Conservation (phyloP, 2,113 vertebrate species). For the Vireo altiloquus region DNA sequence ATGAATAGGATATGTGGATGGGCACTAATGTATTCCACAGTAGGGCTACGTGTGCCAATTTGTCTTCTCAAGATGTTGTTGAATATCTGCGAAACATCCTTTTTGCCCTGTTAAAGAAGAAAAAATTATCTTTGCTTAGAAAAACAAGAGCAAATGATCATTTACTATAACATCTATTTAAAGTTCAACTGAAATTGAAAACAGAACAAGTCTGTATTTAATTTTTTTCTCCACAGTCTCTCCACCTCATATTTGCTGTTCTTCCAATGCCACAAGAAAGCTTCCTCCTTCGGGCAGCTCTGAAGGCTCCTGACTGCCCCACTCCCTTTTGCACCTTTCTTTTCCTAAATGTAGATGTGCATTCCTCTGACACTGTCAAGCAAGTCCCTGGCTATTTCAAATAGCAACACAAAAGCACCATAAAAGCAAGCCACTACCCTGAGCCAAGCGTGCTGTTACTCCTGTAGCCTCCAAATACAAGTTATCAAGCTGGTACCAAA, state of each 20-base stretch:
- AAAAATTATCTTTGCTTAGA: not conserved
- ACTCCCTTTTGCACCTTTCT: not conserved
- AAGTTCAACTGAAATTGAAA: not conserved
- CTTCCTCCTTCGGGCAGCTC: rapidly evolving
- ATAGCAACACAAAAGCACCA: not conserved
- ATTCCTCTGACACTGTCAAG: not conserved
- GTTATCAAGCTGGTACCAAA: not conserved
- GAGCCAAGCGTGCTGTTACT: not conserved
- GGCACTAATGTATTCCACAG: constrained; percentile 93
- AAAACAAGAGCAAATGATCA: not conserved
- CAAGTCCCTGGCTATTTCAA: not conserved
- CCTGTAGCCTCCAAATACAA: not conserved
- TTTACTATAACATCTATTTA: not conserved
- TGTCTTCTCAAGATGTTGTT: constrained; percentile 98
- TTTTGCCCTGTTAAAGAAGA: constrained; percentile 85
- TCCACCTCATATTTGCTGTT: not conserved
- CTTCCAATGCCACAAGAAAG: not conserved
- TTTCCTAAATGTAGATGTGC: not conserved
- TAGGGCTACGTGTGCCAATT: constrained; percentile 90
- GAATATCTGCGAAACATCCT: constrained; percentile 97
- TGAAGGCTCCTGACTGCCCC: not conserved
- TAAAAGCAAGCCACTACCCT: not conserved
- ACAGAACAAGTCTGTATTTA: not conserved
- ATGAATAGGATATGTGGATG: constrained; percentile 93
- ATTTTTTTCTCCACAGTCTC: not conserved